A percentile compares a stretch with the other conserved stretches of the same genome.
Evolutionary conservation across 2,113 vertebrate species (phyloP).

Genomic region (Boleophthalmus pectinirostris): DNA sequence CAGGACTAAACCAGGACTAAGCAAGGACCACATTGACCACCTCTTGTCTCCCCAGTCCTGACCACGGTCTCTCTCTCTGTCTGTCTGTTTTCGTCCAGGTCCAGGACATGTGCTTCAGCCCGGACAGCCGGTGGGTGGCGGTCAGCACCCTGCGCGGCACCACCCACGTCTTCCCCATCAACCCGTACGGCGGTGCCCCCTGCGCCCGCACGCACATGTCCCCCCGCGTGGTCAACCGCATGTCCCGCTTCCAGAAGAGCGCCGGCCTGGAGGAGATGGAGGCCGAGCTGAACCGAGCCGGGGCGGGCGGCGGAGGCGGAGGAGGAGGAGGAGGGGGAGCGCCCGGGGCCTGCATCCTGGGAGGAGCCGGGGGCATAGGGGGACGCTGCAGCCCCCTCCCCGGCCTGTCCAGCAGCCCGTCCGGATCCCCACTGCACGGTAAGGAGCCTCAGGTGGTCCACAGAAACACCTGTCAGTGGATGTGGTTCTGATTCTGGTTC

Average conservation of each 20-base stretch:
- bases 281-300: conserved; percentile 89
- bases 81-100: no score
- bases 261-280: conserved; percentile 97
- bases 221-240: conserved; percentile 93
- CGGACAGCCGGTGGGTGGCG: conserved; percentile 96
- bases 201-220: conserved; percentile 97
- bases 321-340: conserved; percentile 35
- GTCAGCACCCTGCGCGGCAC: conserved; percentile 96
- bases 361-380: conserved; percentile 61
- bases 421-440: conserved; percentile 94
- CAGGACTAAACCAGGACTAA: no score
- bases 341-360: conserved; percentile 60
- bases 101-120: conserved; percentile 98
- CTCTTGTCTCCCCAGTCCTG: no score
- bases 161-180: conserved; percentile 95
- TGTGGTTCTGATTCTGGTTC: no score
- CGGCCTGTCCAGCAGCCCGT: conserved; percentile 93
- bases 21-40: no score
- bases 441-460: conserved; percentile 51
- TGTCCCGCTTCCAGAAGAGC: conserved; percentile 98
- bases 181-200: conserved; percentile 92
- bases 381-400: conserved; percentile 92
- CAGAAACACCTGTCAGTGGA: background rate
- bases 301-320: conserved; percentile 50
- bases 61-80: background rate